These are phyloP conservation scores for Sebastes goodei DNA, from an alignment of 2,797 vertebrate genomes.

Conservation along the genomic window DNA sequence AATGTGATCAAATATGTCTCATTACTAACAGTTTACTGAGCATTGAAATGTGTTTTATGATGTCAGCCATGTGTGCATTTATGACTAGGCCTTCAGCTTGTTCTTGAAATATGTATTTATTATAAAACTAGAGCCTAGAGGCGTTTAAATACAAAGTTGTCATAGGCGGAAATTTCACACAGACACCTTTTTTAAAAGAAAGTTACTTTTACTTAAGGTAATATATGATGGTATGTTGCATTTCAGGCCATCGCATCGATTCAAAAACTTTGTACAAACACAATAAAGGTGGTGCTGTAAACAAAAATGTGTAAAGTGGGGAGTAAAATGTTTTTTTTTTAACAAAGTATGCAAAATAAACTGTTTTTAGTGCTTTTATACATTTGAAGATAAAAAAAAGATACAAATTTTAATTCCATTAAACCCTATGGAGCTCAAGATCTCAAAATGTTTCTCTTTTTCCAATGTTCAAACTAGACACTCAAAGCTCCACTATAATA, in stretches of 20 bases:
- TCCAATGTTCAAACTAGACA: not conserved
- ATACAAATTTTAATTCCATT: not conserved
- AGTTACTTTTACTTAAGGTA: not conserved
- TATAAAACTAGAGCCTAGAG: not conserved
- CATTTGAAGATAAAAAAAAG: not conserved
- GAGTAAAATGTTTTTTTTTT: not conserved
- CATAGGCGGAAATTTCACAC: too few relatives aligned
- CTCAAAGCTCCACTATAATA: not conserved
- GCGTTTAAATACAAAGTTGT: not conserved
- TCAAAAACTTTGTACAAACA: not conserved
- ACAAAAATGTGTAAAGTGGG: not conserved
- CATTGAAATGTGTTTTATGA: not conserved
- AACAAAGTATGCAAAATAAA: not conserved
- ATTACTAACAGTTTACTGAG: conserved; percentile 11
- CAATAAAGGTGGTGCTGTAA: not conserved
- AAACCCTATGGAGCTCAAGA: not conserved
- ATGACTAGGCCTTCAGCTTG: not conserved
- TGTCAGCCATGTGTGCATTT: not conserved
- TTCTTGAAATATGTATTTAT: not conserved
- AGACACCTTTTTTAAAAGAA: not conserved
- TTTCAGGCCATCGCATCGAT: not conserved
- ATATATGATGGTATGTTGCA: not conserved
- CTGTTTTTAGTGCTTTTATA: not conserved
- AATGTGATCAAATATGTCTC: not conserved
- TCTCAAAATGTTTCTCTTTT: not conserved